Evolutionary conservation across 2,113 vertebrate genomes (phyloP).

Genomic region (Phainopepla nitens): DNA sequence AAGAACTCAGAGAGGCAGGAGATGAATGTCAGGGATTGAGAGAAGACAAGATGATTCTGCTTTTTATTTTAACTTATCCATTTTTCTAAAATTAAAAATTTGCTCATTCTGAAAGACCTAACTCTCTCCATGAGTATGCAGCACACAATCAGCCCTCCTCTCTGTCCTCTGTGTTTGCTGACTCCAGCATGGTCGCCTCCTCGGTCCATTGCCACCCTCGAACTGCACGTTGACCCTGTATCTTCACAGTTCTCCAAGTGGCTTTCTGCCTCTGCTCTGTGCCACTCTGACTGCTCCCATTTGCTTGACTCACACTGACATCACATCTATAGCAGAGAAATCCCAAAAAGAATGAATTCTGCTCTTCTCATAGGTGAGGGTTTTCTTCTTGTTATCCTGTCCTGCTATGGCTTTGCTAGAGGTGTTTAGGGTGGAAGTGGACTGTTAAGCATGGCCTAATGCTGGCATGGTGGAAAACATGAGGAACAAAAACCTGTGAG

Average conservation of each 20-base stretch:
- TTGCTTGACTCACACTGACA: neutral
- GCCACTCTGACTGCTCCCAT: neutral
- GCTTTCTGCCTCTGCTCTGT: neutral
- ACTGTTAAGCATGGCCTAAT: neutral
- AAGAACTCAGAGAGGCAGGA: neutral
- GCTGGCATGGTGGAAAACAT: neutral
- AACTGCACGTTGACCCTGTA: neutral
- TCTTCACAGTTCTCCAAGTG: neutral
- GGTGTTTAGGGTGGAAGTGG: neutral
- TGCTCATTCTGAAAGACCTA: neutral
- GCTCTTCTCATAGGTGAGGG: neutral
- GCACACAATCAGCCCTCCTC: neutral
- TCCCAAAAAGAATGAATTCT: neutral
- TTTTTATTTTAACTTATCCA: neutral
- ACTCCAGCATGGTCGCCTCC: neutral
- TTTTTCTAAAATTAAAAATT: neutral
- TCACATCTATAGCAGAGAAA: neutral
- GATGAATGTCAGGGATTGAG: accelerated
- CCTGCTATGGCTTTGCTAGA: neutral
- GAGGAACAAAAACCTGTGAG: neutral
- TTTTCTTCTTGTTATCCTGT: neutral
- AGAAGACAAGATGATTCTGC: neutral
- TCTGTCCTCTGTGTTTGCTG: neutral
- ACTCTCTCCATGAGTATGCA: neutral
- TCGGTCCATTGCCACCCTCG: neutral